These are phyloP conservation scores for Anser cygnoides DNA, from an alignment of 2,113 vertebrate species.

Conservation along the genomic window DNA sequence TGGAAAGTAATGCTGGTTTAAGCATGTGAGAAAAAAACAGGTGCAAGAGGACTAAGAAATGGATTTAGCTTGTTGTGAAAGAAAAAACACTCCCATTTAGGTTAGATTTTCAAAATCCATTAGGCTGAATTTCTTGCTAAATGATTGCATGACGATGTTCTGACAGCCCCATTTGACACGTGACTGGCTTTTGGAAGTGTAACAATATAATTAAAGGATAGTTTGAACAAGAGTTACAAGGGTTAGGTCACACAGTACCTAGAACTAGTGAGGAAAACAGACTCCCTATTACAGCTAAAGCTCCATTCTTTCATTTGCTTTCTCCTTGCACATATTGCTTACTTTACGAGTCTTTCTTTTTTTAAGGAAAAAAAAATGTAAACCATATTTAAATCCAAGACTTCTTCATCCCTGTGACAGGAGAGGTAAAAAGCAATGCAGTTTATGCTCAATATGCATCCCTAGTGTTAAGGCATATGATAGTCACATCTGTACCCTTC, in stretches of 20 bases:
- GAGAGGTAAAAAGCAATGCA: background rate
- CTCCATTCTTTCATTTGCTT: background rate
- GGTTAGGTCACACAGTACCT: background rate
- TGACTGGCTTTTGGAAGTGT: background rate
- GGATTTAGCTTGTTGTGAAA: background rate
- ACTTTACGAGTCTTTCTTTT: too few species aligned
- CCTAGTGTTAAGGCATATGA: background rate
- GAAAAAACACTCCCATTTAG: background rate
- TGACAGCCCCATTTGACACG: background rate
- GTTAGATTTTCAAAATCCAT: background rate
- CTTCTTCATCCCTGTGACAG: background rate
- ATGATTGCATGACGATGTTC: background rate
- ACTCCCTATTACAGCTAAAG: background rate
- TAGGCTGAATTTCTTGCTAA: background rate
- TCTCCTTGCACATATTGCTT: background rate
- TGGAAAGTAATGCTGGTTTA: background rate
- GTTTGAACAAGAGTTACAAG: constrained; percentile 5
- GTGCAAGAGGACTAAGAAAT: background rate
- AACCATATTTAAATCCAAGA: background rate
- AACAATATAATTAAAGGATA: background rate
- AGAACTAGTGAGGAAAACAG: background rate
- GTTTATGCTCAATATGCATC: background rate
- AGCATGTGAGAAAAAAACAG: background rate
- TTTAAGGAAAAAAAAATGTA: background rate
- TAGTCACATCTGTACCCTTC: background rate